Conservation (phyloP, 2,113 vertebrate genomes). For the Terrapene triunguis region DNA sequence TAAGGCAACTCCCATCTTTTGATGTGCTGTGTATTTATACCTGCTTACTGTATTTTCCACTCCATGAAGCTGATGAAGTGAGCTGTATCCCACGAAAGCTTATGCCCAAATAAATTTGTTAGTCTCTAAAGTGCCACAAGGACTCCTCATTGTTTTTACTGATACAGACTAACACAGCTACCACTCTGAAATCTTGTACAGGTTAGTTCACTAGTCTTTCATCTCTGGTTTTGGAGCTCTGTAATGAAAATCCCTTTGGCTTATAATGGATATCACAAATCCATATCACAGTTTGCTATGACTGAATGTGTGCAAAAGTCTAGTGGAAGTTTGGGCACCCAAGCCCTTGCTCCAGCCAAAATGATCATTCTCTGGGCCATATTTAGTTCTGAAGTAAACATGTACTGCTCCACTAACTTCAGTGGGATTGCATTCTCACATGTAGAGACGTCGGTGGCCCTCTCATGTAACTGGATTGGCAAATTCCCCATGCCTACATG, state of each 20-base stretch:
- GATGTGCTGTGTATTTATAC: no score
- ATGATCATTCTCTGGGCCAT: neutral
- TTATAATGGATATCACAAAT: neutral
- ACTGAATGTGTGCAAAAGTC: neutral
- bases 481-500: neutral
- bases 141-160: no score
- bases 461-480: neutral
- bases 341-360: neutral
- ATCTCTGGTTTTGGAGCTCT: neutral
- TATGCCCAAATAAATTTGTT: no score
- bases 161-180: no score
- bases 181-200: no score
- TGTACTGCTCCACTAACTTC: neutral
- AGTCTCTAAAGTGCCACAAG: no score
- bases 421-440: rapidly evolving
- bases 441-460: neutral
- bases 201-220: neutral
- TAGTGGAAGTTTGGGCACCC: neutral
- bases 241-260: neutral
- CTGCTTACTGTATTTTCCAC: no score
- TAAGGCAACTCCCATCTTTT: no score
- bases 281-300: neutral
- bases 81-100: no score
- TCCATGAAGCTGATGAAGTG: no score
- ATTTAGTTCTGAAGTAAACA: neutral